Conservation (phyloP, 2,113 vertebrate species). For the Brachionichthys hirsutus region DNA sequence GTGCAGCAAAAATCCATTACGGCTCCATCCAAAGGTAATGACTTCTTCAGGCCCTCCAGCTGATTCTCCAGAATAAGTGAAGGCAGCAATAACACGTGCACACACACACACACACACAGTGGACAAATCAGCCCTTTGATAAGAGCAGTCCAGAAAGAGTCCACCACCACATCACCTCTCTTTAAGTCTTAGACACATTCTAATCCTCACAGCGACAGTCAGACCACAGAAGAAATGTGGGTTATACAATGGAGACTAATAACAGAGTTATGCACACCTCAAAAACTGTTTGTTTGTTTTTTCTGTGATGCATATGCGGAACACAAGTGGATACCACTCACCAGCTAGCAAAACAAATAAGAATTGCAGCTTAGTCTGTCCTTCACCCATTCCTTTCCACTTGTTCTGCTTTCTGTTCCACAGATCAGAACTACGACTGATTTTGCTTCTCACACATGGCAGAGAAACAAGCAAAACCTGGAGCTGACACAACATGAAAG, state of each 20-base stretch:
- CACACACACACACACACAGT: slow-evolving; percentile 9
- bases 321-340: slow-evolving; percentile 2
- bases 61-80: slow-evolving; percentile 65
- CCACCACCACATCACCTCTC: slow-evolving; percentile 38
- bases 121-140: slow-evolving; percentile 60
- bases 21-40: slow-evolving; percentile 75
- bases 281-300: background rate
- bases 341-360: background rate
- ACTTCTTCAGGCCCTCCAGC: slow-evolving; percentile 73
- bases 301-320: background rate
- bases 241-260: background rate
- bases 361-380: too few relatives aligned
- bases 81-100: slow-evolving; percentile 39
- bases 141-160: slow-evolving; percentile 33
- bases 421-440: slow-evolving; percentile 3
- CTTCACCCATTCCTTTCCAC: background rate
- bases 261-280: background rate
- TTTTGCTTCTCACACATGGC: slow-evolving; percentile 13
- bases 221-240: background rate
- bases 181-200: slow-evolving; percentile 34
- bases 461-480: slow-evolving; percentile 56
- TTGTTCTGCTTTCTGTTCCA: slow-evolving; percentile 6
- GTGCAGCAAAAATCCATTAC: slow-evolving; percentile 74
- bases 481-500: slow-evolving; percentile 61
- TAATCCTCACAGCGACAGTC: slow-evolving; percentile 28